These are phyloP conservation scores for Thereva nobilitata DNA, from an alignment of 2,888 invertebrate species.

Conservation along the genomic window DNA sequence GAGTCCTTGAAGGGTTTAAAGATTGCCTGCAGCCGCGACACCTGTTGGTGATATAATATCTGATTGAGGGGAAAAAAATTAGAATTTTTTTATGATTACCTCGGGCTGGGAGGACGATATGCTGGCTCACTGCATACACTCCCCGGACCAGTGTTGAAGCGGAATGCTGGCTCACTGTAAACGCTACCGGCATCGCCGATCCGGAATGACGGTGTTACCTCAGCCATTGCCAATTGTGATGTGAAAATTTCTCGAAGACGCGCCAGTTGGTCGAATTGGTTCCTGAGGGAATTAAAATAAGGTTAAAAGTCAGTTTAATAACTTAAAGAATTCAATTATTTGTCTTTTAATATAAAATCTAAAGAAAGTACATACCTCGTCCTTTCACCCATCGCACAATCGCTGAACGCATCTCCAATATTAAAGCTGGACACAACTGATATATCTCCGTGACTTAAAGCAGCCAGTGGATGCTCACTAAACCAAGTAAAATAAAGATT, in stretches of 20 bases:
- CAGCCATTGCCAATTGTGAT: slow-evolving; percentile 76
- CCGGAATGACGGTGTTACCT: slow-evolving; percentile 68
- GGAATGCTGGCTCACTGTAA: slow-evolving; percentile 58
- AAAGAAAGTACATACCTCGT: slow-evolving; percentile 50
- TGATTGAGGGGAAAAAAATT: neutral
- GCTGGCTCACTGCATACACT: slow-evolving; percentile 88
- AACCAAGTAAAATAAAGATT: slow-evolving; percentile 38
- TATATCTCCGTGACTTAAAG: slow-evolving; percentile 88
- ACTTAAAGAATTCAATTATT: neutral
- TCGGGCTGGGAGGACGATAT: slow-evolving; percentile 63
- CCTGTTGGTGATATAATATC: slow-evolving; percentile 14
- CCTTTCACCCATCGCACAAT: slow-evolving; percentile 56
- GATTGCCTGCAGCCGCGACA: slow-evolving; percentile 49
- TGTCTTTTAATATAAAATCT: neutral
- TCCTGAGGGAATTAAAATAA: slow-evolving; percentile 45
- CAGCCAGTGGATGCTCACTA: slow-evolving; percentile 83
- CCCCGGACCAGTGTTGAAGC: slow-evolving; percentile 64
- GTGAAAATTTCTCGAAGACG: slow-evolving; percentile 81
- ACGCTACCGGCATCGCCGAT: slow-evolving; percentile 58
- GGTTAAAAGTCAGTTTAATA: neutral
- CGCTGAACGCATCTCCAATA: slow-evolving; percentile 58
- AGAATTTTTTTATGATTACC: slow-evolving; percentile 48
- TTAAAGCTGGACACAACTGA: slow-evolving; percentile 86
- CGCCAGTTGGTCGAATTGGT: slow-evolving; percentile 78
- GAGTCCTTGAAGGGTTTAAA: slow-evolving; percentile 51